A percentile compares a stretch with the other conserved stretches of the same genome.
Evolutionary conservation across 2,888 invertebrate genomes (phyloP).

Genomic region (Zeuzera pyrina): DNA sequence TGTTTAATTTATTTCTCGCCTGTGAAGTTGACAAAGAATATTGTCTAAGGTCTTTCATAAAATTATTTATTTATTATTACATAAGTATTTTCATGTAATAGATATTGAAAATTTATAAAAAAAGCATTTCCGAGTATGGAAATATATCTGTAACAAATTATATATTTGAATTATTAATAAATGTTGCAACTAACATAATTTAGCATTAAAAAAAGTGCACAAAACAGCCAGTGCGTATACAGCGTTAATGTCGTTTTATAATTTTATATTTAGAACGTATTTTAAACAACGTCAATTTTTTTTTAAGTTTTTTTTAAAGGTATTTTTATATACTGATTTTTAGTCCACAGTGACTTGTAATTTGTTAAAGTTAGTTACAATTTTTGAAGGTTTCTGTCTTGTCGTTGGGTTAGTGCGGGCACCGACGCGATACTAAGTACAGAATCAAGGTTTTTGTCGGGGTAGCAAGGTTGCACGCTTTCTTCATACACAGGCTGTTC

Average conservation of each 20-base stretch:
- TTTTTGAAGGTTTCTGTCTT: constrained; percentile 11
- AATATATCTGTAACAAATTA: too few relatives aligned
- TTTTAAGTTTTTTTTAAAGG: constrained; percentile 16
- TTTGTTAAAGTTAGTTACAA: constrained; percentile 25
- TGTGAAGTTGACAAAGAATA: too few relatives aligned
- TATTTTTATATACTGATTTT: constrained; percentile 25
- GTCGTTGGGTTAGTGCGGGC: constrained; percentile 24
- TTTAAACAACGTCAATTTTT: constrained; percentile 14
- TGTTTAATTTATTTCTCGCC: too few relatives aligned
- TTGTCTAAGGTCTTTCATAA: too few relatives aligned
- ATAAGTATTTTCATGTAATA: too few relatives aligned
- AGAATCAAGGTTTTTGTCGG: constrained; percentile 17
- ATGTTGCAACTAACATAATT: too few relatives aligned
- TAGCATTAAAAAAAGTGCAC: constrained; percentile 5
- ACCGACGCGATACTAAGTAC: constrained; percentile 35
- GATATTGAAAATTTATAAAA: too few relatives aligned
- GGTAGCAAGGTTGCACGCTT: constrained; percentile 28
- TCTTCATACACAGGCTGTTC: constrained; percentile 28
- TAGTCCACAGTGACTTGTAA: constrained; percentile 21
- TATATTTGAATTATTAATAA: too few relatives aligned
- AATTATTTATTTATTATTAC: too few relatives aligned
- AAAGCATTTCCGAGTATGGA: too few relatives aligned
- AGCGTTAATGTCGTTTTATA: constrained; percentile 13
- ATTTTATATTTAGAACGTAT: constrained; percentile 17
- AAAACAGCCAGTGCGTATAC: constrained; percentile 13